Percentiles rank a stretch among this genome's conserved stretches.
Conservation (phyloP, 2,797 vertebrate species). For the Sebastes paucispinis region DNA sequence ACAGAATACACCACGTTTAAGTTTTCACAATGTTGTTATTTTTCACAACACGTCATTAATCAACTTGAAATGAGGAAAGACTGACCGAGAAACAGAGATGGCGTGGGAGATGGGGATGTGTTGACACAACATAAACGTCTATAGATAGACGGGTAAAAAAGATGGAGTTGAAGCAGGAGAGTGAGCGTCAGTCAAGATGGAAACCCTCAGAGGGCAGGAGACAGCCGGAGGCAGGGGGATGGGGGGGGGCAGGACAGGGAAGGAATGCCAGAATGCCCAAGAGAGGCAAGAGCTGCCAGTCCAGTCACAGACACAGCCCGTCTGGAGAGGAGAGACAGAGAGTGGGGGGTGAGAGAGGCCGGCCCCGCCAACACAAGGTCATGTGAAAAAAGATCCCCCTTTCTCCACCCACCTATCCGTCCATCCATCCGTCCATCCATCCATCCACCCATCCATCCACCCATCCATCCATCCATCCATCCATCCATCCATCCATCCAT, state of each 20-base stretch:
- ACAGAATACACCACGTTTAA: too few relatives aligned
- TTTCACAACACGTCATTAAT: neutral
- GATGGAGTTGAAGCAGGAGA: slow-evolving; percentile 46
- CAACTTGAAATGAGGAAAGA: neutral
- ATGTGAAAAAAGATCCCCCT: slow-evolving; percentile 87
- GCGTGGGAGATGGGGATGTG: slow-evolving; percentile 11
- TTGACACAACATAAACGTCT: slow-evolving; percentile 11
- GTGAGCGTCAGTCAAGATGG: slow-evolving; percentile 56
- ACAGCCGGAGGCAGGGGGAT: slow-evolving; percentile 71
- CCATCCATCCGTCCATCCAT: slow-evolving; percentile 46
- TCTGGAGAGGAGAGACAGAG: slow-evolving; percentile 80
- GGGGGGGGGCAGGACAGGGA: slow-evolving; percentile 59
- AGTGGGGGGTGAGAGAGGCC: slow-evolving; percentile 63
- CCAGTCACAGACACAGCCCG: slow-evolving; percentile 82
- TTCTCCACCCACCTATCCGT: slow-evolving; percentile 54
- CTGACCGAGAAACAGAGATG: neutral
- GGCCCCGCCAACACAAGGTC: slow-evolving; percentile 87
- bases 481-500: slow-evolving; percentile 31
- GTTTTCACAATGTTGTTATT: neutral
- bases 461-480: slow-evolving; percentile 65
- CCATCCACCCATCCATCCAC: slow-evolving; percentile 23
- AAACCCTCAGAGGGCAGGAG: slow-evolving; percentile 72
- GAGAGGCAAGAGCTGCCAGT: slow-evolving; percentile 87
- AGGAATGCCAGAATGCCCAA: slow-evolving; percentile 92
- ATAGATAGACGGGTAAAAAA: slow-evolving; percentile 38